phyloP scores from a whole-genome alignment of 2,797 vertebrate species.

The Melopsittacus undulatus region DNA sequence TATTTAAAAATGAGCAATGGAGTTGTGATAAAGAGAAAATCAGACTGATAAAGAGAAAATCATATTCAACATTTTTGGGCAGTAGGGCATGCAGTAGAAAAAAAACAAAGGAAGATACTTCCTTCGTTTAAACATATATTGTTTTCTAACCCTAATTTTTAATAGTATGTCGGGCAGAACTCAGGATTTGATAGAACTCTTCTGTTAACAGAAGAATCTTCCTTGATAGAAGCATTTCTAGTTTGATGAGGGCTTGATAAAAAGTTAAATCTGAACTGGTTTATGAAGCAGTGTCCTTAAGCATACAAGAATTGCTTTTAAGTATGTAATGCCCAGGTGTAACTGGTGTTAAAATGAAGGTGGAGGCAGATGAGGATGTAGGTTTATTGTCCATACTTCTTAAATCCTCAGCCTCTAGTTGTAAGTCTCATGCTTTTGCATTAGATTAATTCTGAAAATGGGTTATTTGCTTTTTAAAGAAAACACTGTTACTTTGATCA shows the following conservation, averaged over 20 bases:
- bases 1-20: neutral
- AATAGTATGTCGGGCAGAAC: neutral
- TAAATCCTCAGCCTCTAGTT: neutral
- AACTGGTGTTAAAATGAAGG: neutral
- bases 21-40: neutral
- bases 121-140: neutral
- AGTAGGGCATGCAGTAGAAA: neutral
- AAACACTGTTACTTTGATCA: neutral
- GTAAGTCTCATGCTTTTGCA: neutral
- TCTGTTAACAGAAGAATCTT: neutral
- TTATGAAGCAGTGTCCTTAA: neutral
- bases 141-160: neutral
- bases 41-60: neutral
- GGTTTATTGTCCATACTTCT: neutral
- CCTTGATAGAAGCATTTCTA: neutral
- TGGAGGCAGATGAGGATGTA: neutral
- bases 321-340: neutral
- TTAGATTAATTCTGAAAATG: neutral
- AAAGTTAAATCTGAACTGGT: neutral
- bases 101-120: neutral
- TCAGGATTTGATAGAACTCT: neutral
- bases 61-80: accelerated
- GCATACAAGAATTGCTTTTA: neutral
- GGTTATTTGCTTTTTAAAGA: neutral
- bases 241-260: neutral